Base-by-base conservation (phyloP, 2,797 vertebrate species). In the Florisuga fusca region DNA sequence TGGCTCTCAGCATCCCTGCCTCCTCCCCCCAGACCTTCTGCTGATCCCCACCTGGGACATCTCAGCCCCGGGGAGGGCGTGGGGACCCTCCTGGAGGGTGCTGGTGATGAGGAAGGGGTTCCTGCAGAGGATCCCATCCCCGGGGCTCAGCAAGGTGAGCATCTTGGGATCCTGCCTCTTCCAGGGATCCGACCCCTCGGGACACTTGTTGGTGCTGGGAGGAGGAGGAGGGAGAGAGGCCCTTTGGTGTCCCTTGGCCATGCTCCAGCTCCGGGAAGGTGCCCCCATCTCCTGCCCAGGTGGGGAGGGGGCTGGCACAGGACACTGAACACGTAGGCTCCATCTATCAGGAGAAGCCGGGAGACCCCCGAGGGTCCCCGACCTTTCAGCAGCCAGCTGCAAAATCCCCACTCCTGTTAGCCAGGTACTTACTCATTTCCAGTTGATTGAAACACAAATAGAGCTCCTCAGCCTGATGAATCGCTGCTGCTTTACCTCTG, bases 371-470 rank as follows among this genome's bases (percentile, higher is more conserved):
- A 16, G 93, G 89, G 93, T 38, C 54, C 73, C 27, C 0, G 4
- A 26, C 73, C 82, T 96, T 96, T 96, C 96, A 96, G 68, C 95
- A 95, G 69, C 79, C 95, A 81, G 82, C 91, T 68, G 91, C 89
- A 80, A 9, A 87, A 71, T 53, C 57, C 93, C 85, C 77, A 10
- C 75, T 91, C 68, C 87, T 66, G 79, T 83, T 95, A 87, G 50
- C 6, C 93, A 94, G 93, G 87, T 94, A 61, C 91, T 94, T 88
- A 80, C 75, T 91, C 54, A n/a, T 95, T 95, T 96, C 96, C 96
- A 96, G 89, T 91, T 67, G 82, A 90, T 75, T 96, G 95, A 91
- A 96, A 96, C 95, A 84, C 50, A 96, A 96, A 95, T 89, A 96
- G 72, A 74, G 87, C 77, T 94, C 80, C 86, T 93, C 93, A 87